Evolutionary conservation across 2,113 vertebrate genomes (phyloP).

Genomic region (Stigmatopora nigra): DNA sequence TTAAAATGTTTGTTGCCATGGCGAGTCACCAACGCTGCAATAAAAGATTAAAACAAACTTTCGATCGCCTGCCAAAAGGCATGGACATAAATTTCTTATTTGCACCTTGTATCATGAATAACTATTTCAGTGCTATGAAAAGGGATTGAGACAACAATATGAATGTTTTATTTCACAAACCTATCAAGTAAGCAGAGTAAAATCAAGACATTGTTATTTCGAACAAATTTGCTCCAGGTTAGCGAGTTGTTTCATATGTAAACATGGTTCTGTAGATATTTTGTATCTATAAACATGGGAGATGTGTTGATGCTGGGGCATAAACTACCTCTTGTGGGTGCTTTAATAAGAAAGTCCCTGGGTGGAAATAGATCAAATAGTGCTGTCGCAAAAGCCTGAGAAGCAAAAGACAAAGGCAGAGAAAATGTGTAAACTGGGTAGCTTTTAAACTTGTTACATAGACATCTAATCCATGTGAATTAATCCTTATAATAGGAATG

Average conservation of each 20-base stretch:
- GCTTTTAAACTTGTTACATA: too few species aligned
- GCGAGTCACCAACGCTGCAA: neutral
- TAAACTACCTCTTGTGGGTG: constrained; percentile 1
- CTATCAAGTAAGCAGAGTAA: constrained; percentile 29
- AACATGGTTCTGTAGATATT: constrained; percentile 2
- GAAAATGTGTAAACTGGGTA: neutral
- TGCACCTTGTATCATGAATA: neutral
- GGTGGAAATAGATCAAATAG: constrained; percentile 15
- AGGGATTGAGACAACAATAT: constrained; percentile 5
- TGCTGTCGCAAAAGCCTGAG: constrained; percentile 57
- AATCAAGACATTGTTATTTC: constrained; percentile 13
- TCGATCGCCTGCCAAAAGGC: neutral
- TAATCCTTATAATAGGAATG: too few species aligned
- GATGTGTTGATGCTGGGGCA: neutral
- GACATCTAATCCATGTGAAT: too few species aligned
- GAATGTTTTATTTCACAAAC: constrained; percentile 57
- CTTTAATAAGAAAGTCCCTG: constrained; percentile 5
- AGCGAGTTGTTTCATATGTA: neutral
- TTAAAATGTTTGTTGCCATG: neutral
- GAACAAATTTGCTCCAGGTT: constrained; percentile 4
- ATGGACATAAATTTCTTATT: neutral
- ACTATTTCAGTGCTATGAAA: constrained; percentile 22
- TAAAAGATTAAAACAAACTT: neutral
- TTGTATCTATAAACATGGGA: constrained; percentile 1
- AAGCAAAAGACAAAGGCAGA: constrained; percentile 2